Evolutionary conservation across 2,888 invertebrate genomes (phyloP).

Genomic region (Biston stratarius): DNA sequence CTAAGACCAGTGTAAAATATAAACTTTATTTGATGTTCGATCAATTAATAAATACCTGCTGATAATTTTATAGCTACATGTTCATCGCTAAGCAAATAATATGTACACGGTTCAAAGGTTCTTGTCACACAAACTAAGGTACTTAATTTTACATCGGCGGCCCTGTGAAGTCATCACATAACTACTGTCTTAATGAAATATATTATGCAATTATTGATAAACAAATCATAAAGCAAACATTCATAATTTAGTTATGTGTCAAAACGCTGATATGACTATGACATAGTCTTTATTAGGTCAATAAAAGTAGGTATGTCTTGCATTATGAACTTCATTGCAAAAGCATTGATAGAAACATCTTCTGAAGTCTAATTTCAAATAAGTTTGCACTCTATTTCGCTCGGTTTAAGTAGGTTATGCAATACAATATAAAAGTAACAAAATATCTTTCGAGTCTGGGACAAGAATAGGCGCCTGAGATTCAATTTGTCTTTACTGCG

Average conservation of each 20-base stretch:
- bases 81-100: conserved; percentile 15
- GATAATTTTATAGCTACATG: conserved; percentile 17
- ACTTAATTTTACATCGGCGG: conserved; percentile 31
- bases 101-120: conserved; percentile 22
- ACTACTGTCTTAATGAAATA: conserved; percentile 36
- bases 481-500: conserved; percentile 61
- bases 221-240: conserved; percentile 61
- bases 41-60: conserved; percentile 13
- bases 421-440: conserved; percentile 3
- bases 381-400: conserved; percentile 26
- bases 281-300: conserved; percentile 71
- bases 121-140: conserved; percentile 26
- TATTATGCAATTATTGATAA: conserved; percentile 54
- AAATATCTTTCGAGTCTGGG: conserved; percentile 24
- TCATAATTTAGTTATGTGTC: conserved; percentile 65
- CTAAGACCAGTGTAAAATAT: conserved; percentile 2
- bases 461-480: conserved; percentile 44
- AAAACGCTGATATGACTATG: conserved; percentile 68
- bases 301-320: conserved; percentile 59
- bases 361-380: conserved; percentile 11
- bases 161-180: conserved; percentile 25
- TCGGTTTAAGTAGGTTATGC: conserved; percentile 15
- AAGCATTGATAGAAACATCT: conserved; percentile 17
- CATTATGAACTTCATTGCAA: conserved; percentile 62
- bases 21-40: conserved; percentile 37